phyloP scores from a whole-genome alignment of 2,888 invertebrate genomes.

The Nephrotoma appendiculata region DNA sequence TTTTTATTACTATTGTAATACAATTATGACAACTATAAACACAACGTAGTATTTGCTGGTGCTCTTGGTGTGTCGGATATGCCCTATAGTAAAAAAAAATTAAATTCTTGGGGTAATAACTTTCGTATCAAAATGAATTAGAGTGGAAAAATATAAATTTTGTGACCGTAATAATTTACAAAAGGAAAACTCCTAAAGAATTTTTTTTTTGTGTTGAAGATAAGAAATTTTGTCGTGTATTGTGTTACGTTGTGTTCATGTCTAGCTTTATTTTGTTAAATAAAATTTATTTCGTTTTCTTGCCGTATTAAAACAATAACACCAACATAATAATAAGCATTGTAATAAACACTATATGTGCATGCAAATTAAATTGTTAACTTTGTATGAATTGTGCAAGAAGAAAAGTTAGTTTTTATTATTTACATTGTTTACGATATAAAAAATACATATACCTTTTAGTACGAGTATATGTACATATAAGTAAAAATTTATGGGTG shows the following conservation, averaged over 20 bases:
- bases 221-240: background rate
- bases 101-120: background rate
- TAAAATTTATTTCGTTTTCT: background rate
- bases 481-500: no score
- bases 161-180: background rate
- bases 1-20: no score
- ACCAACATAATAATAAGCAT: background rate
- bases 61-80: no score
- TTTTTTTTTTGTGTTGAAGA: background rate
- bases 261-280: background rate
- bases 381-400: no score
- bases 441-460: no score
- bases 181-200: background rate
- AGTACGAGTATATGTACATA: no score
- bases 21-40: no score
- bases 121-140: background rate
- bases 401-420: no score
- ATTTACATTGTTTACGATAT: no score
- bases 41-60: no score
- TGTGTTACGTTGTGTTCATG: background rate
- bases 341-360: background rate
- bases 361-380: no score
- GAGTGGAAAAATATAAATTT: background rate
- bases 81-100: no score
- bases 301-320: background rate